These are phyloP conservation scores for Tridacna crocea DNA, from an alignment of 2,888 invertebrate genomes.

Conservation along the genomic window DNA sequence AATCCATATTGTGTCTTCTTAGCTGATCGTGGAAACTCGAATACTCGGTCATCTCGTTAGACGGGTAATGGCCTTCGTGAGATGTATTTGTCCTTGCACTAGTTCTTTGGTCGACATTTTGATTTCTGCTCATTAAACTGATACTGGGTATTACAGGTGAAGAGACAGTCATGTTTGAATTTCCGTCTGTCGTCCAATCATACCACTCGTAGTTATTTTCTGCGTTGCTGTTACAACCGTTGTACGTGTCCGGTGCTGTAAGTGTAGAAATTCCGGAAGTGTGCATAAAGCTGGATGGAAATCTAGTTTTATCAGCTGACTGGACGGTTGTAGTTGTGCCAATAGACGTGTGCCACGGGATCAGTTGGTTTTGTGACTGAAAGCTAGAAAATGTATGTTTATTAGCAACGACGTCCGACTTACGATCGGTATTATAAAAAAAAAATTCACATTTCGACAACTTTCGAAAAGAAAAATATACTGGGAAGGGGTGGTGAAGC, in stretches of 20 bases:
- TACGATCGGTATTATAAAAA: neutral
- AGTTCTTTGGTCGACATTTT: slow-evolving; percentile 14
- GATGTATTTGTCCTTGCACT: neutral
- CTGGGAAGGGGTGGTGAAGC: no score
- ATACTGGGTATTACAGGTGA: slow-evolving; percentile 6
- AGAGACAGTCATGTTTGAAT: neutral
- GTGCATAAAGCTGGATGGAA: neutral
- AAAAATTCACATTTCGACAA: neutral
- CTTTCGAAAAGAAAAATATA: no score
- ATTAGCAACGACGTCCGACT: neutral
- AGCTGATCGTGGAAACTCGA: neutral
- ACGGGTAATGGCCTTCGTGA: neutral
- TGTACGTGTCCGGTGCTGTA: neutral
- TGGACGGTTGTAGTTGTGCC: neutral
- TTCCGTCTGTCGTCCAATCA: slow-evolving; percentile 25
- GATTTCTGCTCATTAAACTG: slow-evolving; percentile 20
- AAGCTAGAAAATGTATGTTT: neutral
- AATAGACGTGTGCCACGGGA: neutral
- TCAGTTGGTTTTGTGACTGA: neutral
- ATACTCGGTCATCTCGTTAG: neutral
- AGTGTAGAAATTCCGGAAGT: neutral
- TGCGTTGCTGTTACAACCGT: slow-evolving; percentile 21
- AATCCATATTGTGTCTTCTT: neutral
- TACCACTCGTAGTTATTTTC: slow-evolving; percentile 35
- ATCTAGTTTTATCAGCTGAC: neutral